Percentiles rank a stretch among this genome's conserved stretches.
These are phyloP conservation scores for Vulpes ferrilata DNA, from an alignment of 2,113 vertebrate genomes.

Conservation along the genomic window DNA sequence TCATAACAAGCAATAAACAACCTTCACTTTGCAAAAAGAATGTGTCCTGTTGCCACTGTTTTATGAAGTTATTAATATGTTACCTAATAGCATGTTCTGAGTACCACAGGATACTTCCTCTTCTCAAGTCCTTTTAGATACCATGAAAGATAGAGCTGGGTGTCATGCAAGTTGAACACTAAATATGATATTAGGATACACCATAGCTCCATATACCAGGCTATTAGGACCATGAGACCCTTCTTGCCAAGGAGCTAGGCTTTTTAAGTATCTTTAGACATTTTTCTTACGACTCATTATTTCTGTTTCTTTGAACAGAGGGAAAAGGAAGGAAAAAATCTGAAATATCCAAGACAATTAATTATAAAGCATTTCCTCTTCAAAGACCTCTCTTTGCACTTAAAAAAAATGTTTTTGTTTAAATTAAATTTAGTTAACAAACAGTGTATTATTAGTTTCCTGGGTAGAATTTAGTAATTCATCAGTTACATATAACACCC, in stretches of 20 bases:
- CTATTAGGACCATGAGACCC: not conserved
- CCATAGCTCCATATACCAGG: accelerated
- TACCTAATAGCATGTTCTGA: not conserved
- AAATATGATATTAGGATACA: not conserved
- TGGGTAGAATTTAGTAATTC: no score
- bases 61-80: not conserved
- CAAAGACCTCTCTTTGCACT: not conserved
- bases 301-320: not conserved
- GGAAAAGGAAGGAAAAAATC: not conserved
- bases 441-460: not conserved
- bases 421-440: not conserved
- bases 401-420: not conserved
- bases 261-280: not conserved
- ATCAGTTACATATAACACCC: no score
- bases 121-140: not conserved
- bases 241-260: not conserved
- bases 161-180: not conserved
- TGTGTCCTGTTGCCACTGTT: not conserved
- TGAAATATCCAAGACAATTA: not conserved
- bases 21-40: conserved; percentile 32
- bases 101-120: not conserved
- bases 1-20: conserved; percentile 65
- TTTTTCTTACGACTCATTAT: not conserved
- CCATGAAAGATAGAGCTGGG: not conserved
- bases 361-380: not conserved